Evolutionary conservation across 2,113 vertebrate genomes (phyloP).

Genomic region (Oceanodroma tethys): DNA sequence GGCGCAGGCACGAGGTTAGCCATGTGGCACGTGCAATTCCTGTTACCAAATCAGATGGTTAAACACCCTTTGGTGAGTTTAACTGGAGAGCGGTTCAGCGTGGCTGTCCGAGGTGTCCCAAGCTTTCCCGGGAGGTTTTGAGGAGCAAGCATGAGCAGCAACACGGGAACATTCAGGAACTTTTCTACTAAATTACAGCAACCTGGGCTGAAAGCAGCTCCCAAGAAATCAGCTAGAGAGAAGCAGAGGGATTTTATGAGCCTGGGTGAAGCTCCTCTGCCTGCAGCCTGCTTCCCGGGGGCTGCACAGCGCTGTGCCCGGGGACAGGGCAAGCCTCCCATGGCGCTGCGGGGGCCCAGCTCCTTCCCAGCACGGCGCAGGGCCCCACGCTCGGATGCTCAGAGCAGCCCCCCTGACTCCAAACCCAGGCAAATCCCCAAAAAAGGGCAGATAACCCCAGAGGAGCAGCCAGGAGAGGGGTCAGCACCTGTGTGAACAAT

Average conservation of each 20-base stretch:
- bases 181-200: neutral
- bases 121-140: fast-evolving
- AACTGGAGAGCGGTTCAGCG: neutral
- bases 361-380: neutral
- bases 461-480: neutral
- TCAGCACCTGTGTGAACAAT: fast-evolving
- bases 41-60: neutral
- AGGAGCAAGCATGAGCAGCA: neutral
- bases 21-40: neutral
- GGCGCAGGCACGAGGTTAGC: fast-evolving
- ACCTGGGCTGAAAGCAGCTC: neutral
- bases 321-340: neutral
- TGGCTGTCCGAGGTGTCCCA: fast-evolving
- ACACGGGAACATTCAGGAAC: fast-evolving
- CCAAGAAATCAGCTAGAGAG: neutral
- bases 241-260: neutral
- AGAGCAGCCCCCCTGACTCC: neutral
- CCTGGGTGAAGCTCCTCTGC: neutral
- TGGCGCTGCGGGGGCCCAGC: neutral
- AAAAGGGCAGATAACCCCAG: neutral
- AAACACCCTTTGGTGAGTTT: neutral
- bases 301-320: fast-evolving
- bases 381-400: fast-evolving
- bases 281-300: neutral
- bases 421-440: neutral